These are phyloP conservation scores for Cololabis saira DNA, from an alignment of 2,113 vertebrate species.

Conservation along the genomic window DNA sequence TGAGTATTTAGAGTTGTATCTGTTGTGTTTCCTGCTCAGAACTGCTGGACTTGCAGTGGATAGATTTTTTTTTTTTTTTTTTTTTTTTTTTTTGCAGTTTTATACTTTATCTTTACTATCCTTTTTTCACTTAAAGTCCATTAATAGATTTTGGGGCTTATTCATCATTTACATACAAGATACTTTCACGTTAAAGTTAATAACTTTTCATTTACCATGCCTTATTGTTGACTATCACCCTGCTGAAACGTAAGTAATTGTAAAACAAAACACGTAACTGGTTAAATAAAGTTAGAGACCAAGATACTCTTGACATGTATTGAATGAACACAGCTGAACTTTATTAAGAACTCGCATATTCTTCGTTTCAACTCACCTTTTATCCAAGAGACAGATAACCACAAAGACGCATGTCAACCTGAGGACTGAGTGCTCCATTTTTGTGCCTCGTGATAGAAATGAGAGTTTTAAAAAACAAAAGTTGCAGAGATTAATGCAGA, in stretches of 20 bases:
- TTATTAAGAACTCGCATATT: background rate
- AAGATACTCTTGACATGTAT: background rate
- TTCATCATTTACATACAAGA: background rate
- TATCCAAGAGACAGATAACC: slow-evolving; percentile 69
- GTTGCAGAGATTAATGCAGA: slow-evolving; percentile 7
- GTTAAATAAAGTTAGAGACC: background rate
- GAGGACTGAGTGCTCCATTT: slow-evolving; percentile 72
- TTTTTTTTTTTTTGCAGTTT: slow-evolving; percentile 9
- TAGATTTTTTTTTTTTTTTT: no score
- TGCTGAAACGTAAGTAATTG: background rate
- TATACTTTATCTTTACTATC: no score
- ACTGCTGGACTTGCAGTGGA: background rate
- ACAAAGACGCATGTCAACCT: slow-evolving; percentile 70
- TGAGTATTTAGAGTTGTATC: slow-evolving; percentile 51
- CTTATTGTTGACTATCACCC: background rate
- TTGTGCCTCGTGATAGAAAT: slow-evolving; percentile 27
- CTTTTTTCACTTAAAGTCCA: background rate
- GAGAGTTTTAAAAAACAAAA: slow-evolving; percentile 1
- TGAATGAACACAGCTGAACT: background rate
- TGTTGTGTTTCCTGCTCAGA: slow-evolving; percentile 59
- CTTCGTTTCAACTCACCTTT: slow-evolving; percentile 73
- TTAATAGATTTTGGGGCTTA: background rate
- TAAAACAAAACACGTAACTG: background rate
- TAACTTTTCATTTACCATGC: background rate
- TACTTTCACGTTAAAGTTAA: background rate